These are phyloP conservation scores for Epinotia nisella DNA, from an alignment of 2,888 invertebrate genomes.

Conservation along the genomic window DNA sequence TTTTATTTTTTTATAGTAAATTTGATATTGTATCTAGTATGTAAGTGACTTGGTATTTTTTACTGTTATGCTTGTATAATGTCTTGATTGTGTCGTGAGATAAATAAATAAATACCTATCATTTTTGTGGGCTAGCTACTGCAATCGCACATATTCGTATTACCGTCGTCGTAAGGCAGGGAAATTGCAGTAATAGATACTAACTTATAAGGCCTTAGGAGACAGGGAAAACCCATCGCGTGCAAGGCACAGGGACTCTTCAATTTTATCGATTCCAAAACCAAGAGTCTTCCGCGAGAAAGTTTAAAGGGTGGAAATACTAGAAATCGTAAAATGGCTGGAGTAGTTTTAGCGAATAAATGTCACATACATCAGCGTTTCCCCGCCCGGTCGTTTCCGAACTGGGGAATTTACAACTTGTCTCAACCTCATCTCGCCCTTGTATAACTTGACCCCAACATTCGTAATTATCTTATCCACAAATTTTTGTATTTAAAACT, in stretches of 20 bases:
- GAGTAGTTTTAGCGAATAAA: slow-evolving; percentile 11
- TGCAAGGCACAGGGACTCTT: neutral
- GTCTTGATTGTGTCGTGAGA: too few relatives aligned
- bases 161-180: too few relatives aligned
- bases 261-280: neutral
- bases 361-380: slow-evolving; percentile 19
- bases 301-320: neutral
- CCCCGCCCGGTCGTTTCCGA: neutral
- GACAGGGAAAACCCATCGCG: slow-evolving; percentile 1
- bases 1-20: too few relatives aligned
- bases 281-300: neutral
- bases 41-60: too few relatives aligned
- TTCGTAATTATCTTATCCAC: too few relatives aligned
- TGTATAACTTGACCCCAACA: too few relatives aligned
- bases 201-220: neutral
- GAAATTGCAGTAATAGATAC: neutral
- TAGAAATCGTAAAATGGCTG: neutral
- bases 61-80: too few relatives aligned
- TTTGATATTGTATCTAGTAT: too few relatives aligned
- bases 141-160: too few relatives aligned
- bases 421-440: neutral
- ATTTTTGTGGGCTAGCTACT: too few relatives aligned
- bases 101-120: too few relatives aligned
- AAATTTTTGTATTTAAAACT: too few relatives aligned
- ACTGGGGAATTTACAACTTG: neutral